Base-by-base conservation (phyloP, 2,888 invertebrate species). In the Dexiosoma caninum region DNA sequence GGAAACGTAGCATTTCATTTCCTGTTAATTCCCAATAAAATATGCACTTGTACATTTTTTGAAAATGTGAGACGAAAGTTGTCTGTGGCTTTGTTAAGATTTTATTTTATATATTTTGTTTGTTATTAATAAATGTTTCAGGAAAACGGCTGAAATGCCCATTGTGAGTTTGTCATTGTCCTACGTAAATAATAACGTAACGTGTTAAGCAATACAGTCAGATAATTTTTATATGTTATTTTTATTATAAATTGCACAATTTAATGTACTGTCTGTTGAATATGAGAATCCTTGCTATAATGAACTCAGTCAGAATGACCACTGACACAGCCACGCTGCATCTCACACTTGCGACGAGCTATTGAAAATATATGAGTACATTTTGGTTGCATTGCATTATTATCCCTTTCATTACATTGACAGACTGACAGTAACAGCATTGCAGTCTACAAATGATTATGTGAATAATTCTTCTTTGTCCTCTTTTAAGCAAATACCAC, bases 341-440 rank as follows among this genome's bases (percentile, higher is more conserved):
- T 19, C n/a, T 32, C 40, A 59, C 14, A 30, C 7, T 19, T n/a
- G 10, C 19, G 57, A 35, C 23, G 27, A 40, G 55, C 16, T 32
- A 64, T 42, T 71, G 71, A 51, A 40, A 51, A 71, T 51, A 21
- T 49, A n/a, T n/a, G n/a, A 49, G 74, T 66, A 66, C 62, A 69
- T 70, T 69, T 62, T 46, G 62, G 46, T 77, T 77, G 62, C 37
- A 69, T 55, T 62, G 59, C 76, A 76, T 69, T 69, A 60, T 76
- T 77, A 70, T 70, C 37, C 55, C 69, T 77, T 81, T 72, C 62
- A 62, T 57, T 67, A 69, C 62, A 72, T 67, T 81, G 77, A 72
- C 76, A 80, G 80, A 67, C 30, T 80, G 80, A 80, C 81, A 81
- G 77, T 8, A 81, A 49, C 81, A 81, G 81, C 81, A 81, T 72